Conservation (phyloP, 2,888 invertebrate genomes). For the Meghimatium bilineatum region DNA sequence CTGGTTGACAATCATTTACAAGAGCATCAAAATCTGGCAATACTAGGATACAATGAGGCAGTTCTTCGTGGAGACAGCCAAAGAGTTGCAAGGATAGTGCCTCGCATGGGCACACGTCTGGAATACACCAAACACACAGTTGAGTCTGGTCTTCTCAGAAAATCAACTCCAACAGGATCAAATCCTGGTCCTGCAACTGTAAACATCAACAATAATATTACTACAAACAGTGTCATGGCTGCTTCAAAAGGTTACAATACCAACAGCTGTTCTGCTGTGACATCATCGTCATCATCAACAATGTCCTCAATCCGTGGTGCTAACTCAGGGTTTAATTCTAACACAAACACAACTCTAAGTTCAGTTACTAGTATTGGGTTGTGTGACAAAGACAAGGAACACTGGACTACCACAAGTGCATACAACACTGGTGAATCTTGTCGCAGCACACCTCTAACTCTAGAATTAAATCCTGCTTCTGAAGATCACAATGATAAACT, state of each 20-base stretch:
- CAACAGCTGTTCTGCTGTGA: background rate
- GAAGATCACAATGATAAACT: constrained; percentile 63
- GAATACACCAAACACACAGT: constrained; percentile 70
- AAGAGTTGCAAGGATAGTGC: constrained; percentile 70
- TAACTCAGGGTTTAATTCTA: constrained; percentile 31
- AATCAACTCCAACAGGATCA: background rate
- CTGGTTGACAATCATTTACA: constrained; percentile 75
- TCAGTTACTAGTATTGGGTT: constrained; percentile 36
- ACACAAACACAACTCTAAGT: constrained; percentile 44
- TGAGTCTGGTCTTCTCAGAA: constrained; percentile 9
- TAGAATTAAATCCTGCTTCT: constrained; percentile 72
- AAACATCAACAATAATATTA: constrained; percentile 38
- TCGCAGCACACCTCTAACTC: constrained; percentile 80
- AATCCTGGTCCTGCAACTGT: constrained; percentile 20
- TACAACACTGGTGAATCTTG: constrained; percentile 87
- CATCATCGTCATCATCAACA: constrained; percentile 34
- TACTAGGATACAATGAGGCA: constrained; percentile 42
- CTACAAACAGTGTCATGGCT: constrained; percentile 4
- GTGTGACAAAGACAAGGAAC: constrained; percentile 62
- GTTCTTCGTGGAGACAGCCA: constrained; percentile 57
- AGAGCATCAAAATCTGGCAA: constrained; percentile 49
- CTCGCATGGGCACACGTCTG: constrained; percentile 75
- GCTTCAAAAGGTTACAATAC: background rate
- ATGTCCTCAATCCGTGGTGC: constrained; percentile 35
- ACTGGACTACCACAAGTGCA: constrained; percentile 81